Percentiles rank a stretch among this genome's conserved stretches.
phyloP scores from a whole-genome alignment of 2,888 invertebrate genomes.

The Leptarthrus brevirostris region DNA sequence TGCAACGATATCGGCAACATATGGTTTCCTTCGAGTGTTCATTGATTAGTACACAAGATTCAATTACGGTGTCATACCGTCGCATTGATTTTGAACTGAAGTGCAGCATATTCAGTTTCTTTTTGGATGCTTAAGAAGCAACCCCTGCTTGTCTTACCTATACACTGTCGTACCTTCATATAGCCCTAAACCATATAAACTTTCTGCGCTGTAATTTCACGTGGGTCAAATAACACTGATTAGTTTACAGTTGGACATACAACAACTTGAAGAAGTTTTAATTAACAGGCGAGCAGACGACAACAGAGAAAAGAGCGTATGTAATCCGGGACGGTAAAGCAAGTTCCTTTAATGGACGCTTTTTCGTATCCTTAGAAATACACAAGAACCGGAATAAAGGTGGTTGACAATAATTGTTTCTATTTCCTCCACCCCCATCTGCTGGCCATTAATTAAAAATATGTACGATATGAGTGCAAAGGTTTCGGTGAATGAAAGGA shows the following conservation, averaged over 20 bases:
- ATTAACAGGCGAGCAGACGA: conserved; percentile 7
- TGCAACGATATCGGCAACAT: conserved; percentile 9
- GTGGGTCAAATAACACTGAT: conserved; percentile 26
- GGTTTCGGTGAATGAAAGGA: no score
- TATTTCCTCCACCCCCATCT: no score
- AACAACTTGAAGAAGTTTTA: conserved; percentile 8
- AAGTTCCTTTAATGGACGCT: no score
- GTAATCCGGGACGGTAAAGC: no score
- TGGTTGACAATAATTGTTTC: no score
- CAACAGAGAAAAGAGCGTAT: background rate
- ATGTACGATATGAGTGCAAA: no score
- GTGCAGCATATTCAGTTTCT: conserved; percentile 23
- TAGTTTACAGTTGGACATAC: conserved; percentile 21
- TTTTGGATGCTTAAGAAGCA: no score
- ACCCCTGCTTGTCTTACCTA: no score
- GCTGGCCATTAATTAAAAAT: no score
- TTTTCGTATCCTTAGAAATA: no score
- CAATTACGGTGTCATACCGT: conserved; percentile 48
- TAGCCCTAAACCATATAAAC: conserved; percentile 8
- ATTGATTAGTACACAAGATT: conserved; percentile 49
- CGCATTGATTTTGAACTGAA: conserved; percentile 49
- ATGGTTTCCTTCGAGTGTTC: conserved; percentile 49
- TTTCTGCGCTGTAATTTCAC: conserved; percentile 28
- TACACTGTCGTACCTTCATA: no score
- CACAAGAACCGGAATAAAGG: no score